Evolutionary conservation across 1,140 invertebrate species (phyloP).

Genomic region (Frieseomelitta varia): DNA sequence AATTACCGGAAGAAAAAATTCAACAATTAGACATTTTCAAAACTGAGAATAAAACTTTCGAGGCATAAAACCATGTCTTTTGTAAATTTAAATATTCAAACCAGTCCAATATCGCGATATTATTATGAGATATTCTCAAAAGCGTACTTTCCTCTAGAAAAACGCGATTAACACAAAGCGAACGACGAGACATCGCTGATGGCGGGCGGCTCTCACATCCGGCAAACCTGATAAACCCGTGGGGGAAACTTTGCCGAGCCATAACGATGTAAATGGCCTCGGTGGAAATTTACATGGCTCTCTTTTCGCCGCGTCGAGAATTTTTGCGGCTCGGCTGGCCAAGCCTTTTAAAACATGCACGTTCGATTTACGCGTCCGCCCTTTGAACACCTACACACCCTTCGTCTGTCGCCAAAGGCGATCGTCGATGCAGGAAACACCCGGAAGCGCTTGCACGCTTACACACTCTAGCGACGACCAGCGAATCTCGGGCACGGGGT

Average conservation of each 20-base stretch:
- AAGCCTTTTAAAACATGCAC: conserved; percentile 33
- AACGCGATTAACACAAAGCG: not conserved
- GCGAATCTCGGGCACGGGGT: conserved; percentile 60
- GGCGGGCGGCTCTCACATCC: not conserved
- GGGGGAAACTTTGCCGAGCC: not conserved
- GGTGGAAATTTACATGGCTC: conserved; percentile 4
- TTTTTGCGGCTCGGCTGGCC: not conserved
- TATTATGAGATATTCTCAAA: not conserved
- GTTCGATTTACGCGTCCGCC: conserved; percentile 11
- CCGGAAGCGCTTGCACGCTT: conserved; percentile 38
- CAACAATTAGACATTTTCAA: too few relatives aligned
- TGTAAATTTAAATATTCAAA: not conserved
- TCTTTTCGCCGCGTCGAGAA: not conserved
- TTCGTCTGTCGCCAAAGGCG: conserved; percentile 19
- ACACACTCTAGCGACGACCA: not conserved
- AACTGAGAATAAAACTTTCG: too few relatives aligned
- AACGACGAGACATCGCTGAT: not conserved
- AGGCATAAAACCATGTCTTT: too few relatives aligned
- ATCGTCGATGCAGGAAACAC: conserved; percentile 27
- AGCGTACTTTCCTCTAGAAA: not conserved
- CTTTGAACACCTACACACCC: conserved; percentile 2
- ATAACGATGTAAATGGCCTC: conserved; percentile 15
- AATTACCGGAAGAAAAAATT: too few relatives aligned
- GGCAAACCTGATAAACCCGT: not conserved
- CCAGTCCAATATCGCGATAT: not conserved